Evolutionary conservation across 2,888 invertebrate genomes (phyloP), one percentile per base, ranked within the genome.

Genomic region (Netelia inedita): DNA sequence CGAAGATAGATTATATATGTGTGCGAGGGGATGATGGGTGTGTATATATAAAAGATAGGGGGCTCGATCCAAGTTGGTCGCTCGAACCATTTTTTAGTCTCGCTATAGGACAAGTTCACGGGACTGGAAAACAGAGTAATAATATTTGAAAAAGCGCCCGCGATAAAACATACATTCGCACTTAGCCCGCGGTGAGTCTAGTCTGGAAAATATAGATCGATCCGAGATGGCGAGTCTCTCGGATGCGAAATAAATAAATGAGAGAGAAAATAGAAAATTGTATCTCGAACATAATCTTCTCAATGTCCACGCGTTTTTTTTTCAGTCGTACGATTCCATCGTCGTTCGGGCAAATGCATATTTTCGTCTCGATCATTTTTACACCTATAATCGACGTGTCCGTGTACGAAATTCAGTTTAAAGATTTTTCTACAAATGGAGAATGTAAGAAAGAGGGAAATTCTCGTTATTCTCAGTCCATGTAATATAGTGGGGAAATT

Each of bases 381-480:
- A n/a, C n/a, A n/a, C n/a, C 5, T 28, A 28, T 0, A 28, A 28
- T 28, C 28, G 28, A 28, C 5, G 28, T 28, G 28, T 5, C 28
- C 28, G 2, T 2, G 0, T 28, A 28, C 0, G 1, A 28, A 28
- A 28, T 28, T 5, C 3, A 28, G 2, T 2, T 28, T 5, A 28
- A 2, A 28, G 5, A 28, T 28, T 28, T 28, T 28, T 55, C 55
- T 6, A 46, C 43, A 41, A 59, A 6, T 2, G 9, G 19, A 50
- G 21, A 43, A 50, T 23, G 55, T n/a, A 50, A 10, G n/a, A 6
- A 16, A 65, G 41, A 50, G 19, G 41, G 69, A 21, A 41, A 79
- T 8, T 35, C 82, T 23, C 83, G 83, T 83, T 28, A 28, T 28
- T 74, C 59, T 46, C 72, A 65, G 76, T 69, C 81, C 85, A 85